Conservation (phyloP, 2,888 invertebrate genomes). For the Drosophila testacea region DNA sequence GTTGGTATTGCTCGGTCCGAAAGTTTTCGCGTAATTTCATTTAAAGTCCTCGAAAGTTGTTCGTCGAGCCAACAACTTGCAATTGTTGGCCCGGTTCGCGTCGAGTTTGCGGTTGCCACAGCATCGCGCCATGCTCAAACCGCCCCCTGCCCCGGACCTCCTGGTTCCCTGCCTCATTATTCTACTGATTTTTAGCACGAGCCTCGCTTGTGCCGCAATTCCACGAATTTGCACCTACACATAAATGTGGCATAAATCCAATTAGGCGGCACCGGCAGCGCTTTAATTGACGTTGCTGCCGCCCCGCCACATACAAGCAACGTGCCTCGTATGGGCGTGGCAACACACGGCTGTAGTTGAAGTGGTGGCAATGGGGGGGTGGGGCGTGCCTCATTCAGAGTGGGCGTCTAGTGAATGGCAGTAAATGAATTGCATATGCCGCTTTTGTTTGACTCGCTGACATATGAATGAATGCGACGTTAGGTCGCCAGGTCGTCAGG, state of each 20-base stretch:
- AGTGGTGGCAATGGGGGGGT: neutral
- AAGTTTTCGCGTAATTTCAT: slow-evolving; percentile 81
- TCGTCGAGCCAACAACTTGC: slow-evolving; percentile 56
- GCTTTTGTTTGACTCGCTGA: slow-evolving; percentile 69
- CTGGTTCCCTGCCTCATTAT: slow-evolving; percentile 60
- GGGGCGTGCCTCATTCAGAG: neutral
- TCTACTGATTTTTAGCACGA: slow-evolving; percentile 71
- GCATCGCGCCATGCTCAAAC: slow-evolving; percentile 4
- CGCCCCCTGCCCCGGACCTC: neutral
- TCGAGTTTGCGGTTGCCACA: slow-evolving; percentile 63
- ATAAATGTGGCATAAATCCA: slow-evolving; percentile 81
- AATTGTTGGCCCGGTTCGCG: slow-evolving; percentile 63
- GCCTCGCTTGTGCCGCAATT: slow-evolving; percentile 42
- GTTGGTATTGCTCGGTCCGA: slow-evolving; percentile 62
- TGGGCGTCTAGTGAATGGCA: slow-evolving; percentile 56
- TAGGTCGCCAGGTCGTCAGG: slow-evolving; percentile 32
- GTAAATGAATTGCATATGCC: slow-evolving; percentile 79
- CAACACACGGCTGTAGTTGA: neutral
- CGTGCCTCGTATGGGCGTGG: slow-evolving; percentile 16
- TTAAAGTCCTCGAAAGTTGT: slow-evolving; percentile 80
- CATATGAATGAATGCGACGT: slow-evolving; percentile 59
- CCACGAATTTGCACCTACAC: slow-evolving; percentile 75
- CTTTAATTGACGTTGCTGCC: slow-evolving; percentile 74
- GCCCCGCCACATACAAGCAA: slow-evolving; percentile 7
- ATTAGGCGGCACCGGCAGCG: slow-evolving; percentile 76